A percentile compares a stretch with the other conserved stretches of the same genome.
phyloP scores from a whole-genome alignment of 2,888 invertebrate species.

The Adelognathus sp. region DNA sequence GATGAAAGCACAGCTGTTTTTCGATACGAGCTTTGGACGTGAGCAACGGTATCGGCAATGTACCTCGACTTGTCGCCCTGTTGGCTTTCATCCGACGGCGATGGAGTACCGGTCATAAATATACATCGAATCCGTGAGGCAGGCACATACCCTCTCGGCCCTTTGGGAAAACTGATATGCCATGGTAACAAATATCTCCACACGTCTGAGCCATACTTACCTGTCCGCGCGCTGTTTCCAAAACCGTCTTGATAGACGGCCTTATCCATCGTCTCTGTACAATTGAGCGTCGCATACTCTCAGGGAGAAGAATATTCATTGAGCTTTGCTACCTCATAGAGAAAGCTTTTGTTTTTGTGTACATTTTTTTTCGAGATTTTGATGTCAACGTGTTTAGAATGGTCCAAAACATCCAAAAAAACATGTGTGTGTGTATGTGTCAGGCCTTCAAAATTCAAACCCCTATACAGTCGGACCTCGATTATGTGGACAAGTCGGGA shows the following conservation, averaged over 20 bases:
- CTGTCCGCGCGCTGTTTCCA: background rate
- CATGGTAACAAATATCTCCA: conserved; percentile 19
- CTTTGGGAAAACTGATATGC: conserved; percentile 19
- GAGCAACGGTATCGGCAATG: background rate
- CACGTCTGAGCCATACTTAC: background rate
- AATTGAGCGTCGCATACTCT: too few relatives aligned
- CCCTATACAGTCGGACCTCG: too few relatives aligned
- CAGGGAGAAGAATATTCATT: background rate
- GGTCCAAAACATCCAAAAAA: too few relatives aligned
- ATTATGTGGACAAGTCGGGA: too few relatives aligned
- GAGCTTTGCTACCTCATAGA: too few relatives aligned
- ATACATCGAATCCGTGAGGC: conserved; percentile 28
- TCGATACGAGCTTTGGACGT: conserved; percentile 2
- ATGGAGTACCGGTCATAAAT: conserved; percentile 27
- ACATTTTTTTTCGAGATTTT: too few relatives aligned
- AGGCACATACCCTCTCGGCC: conserved; percentile 24
- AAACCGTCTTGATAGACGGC: background rate
- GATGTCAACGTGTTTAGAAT: too few relatives aligned
- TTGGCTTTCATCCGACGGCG: background rate
- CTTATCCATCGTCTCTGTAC: background rate
- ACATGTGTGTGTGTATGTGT: too few relatives aligned
- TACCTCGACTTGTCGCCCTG: conserved; percentile 9
- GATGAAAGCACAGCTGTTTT: conserved; percentile 13
- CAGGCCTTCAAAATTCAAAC: too few relatives aligned
- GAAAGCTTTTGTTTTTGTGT: too few relatives aligned